Evolutionary conservation across 1,140 invertebrate species (phyloP).

Genomic region (Mya arenaria): DNA sequence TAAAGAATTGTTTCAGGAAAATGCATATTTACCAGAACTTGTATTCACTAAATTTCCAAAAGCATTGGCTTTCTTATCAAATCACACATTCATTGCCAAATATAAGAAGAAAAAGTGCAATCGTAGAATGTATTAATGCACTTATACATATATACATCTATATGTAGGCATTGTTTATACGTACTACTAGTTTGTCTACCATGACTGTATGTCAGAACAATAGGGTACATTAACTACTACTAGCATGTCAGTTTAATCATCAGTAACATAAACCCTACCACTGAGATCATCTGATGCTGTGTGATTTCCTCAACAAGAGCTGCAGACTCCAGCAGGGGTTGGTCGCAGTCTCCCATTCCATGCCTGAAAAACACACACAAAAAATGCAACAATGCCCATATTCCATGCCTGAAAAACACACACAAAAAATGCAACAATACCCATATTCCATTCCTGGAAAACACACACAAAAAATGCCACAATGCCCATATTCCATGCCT

Average conservation of each 20-base stretch:
- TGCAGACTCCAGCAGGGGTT: slow-evolving; percentile 86
- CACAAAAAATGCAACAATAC: no score
- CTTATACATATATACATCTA: not conserved
- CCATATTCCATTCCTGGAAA: slow-evolving; percentile 86
- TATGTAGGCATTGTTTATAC: not conserved
- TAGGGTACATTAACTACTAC: not conserved
- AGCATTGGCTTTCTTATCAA: no score
- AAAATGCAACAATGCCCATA: no score
- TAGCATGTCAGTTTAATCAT: not conserved
- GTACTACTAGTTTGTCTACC: no score
- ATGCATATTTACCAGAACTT: no score
- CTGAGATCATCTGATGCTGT: slow-evolving; percentile 83
- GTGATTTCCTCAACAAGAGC: slow-evolving; percentile 87
- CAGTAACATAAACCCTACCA: slow-evolving; percentile 59
- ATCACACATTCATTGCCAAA: no score
- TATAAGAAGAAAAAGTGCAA: no score
- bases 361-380: slow-evolving; percentile 82
- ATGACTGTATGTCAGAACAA: not conserved
- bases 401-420: slow-evolving; percentile 83
- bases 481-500: slow-evolving; percentile 88
- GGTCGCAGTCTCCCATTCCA: slow-evolving; percentile 87
- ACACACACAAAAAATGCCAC: no score
- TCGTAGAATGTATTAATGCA: no score
- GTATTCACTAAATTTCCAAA: no score
- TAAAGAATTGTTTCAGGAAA: no score